Base-by-base conservation (phyloP, 2,888 invertebrate genomes). In the Timema cristinae region DNA sequence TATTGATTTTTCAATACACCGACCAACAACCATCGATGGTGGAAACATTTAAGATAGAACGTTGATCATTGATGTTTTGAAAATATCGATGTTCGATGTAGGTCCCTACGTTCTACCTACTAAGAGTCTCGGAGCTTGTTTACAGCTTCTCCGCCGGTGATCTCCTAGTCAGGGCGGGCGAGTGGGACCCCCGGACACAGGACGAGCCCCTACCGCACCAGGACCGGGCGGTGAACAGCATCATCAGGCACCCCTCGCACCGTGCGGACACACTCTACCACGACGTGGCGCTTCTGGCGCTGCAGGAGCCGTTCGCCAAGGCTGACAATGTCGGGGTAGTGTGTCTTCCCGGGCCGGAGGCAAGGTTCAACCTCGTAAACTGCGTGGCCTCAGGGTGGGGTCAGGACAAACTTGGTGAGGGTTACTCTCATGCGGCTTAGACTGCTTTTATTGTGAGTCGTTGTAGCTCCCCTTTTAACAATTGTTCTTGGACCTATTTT, bases 351-450 rank as follows among this genome's bases (percentile, higher is more conserved):
- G 75, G 78, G n/a, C 72, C 72, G 5, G 76, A 77, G 63, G 74
- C 77, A n/a, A 74, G 75, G 52, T 80, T 79, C 74, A 78, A 79
- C 56, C 76, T 77, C 6, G 75, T 76, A 61, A 72, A 77, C 11
- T 82, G 82, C 72, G 77, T 79, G 56, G 81, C 81, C 50, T 81
- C 81, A n/a, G 82, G 82, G 16, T 82, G 82, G 82, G 82, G 82
- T 50, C 81, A 81, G 72, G 79, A 81, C 70, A 77, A 77, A 15
- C 80, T 79, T 72, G 81, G 81, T 79, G 76, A 73, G 61, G 63
- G 49, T 48, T 11, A 32, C 32, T 32, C 32, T 32, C 32, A 32
- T 32, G 32, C 4, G 1, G 32, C 1, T 32, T 32, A 32, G 32
- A 32, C 32, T 32, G 32, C 32, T 32, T 32, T 32, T 32, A 32